Conservation (phyloP, 1,140 invertebrate species). For the Brachionus paranguensis region DNA sequence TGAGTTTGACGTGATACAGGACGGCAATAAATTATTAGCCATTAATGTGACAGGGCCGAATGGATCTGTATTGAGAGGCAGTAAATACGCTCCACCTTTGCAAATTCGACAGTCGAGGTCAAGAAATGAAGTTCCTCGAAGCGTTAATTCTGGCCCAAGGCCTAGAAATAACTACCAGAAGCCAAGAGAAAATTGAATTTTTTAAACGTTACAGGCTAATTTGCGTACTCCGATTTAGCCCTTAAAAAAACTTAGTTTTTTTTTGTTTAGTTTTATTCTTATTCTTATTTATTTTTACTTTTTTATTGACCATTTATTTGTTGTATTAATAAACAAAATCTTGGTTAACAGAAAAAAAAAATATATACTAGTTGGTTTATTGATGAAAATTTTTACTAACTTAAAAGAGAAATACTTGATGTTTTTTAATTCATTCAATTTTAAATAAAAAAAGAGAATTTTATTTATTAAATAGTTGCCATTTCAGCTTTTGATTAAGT, state of each 20-base stretch:
- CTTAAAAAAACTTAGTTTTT: background rate
- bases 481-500: too few species aligned
- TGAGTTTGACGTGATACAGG: conserved; percentile 70
- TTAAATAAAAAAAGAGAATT: background rate
- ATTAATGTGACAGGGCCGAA: conserved; percentile 91
- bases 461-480: background rate
- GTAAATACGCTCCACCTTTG: conserved; percentile 75
- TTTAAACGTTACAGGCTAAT: background rate
- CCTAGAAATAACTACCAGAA: background rate
- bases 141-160: background rate
- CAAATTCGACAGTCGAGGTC: background rate
- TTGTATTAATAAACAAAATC: background rate
- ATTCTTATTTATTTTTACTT: background rate
- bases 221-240: background rate
- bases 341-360: background rate
- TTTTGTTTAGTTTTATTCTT: background rate
- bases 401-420: background rate
- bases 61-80: conserved; percentile 84
- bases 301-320: background rate
- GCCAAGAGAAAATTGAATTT: background rate
- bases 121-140: background rate
- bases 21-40: conserved; percentile 74
- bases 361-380: background rate
- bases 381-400: background rate
- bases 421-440: background rate